Conservation (phyloP, 2,113 vertebrate species). For the Numenius arquata region DNA sequence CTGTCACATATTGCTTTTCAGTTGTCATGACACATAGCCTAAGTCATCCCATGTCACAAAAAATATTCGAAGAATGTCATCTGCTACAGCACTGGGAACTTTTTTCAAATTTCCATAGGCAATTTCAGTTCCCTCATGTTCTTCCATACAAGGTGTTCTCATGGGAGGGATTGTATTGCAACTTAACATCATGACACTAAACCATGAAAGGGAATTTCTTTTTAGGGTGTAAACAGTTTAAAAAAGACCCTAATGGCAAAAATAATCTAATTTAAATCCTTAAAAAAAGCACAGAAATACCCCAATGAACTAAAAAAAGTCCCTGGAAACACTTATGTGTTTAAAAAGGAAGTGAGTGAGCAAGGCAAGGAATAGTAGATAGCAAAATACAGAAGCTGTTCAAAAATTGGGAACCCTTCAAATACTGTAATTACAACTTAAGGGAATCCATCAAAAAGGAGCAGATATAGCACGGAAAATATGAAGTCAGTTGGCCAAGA, state of each 20-base stretch:
- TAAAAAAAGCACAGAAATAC: not conserved
- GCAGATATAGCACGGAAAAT: not conserved
- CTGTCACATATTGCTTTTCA: not conserved
- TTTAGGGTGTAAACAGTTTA: not conserved
- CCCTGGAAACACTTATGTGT: not conserved
- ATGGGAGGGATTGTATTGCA: not conserved
- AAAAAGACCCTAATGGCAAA: not conserved
- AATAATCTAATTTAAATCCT: not conserved
- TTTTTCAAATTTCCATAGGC: not conserved
- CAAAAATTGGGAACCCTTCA: not conserved
- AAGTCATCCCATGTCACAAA: not conserved
- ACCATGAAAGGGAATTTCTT: not conserved
- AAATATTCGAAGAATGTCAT: not conserved
- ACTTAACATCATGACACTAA: not conserved
- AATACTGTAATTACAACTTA: not conserved
- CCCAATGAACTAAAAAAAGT: not conserved
- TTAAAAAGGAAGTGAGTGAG: not conserved
- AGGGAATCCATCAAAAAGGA: not conserved
- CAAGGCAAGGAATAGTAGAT: not conserved
- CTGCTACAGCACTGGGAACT: not conserved
- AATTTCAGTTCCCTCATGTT: not conserved
- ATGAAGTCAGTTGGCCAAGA: not conserved
- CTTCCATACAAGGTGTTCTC: not conserved
- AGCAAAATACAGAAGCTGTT: not conserved
- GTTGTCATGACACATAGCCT: not conserved